phyloP scores from a whole-genome alignment of 2,113 vertebrate species.

The Mungos mungo region DNA sequence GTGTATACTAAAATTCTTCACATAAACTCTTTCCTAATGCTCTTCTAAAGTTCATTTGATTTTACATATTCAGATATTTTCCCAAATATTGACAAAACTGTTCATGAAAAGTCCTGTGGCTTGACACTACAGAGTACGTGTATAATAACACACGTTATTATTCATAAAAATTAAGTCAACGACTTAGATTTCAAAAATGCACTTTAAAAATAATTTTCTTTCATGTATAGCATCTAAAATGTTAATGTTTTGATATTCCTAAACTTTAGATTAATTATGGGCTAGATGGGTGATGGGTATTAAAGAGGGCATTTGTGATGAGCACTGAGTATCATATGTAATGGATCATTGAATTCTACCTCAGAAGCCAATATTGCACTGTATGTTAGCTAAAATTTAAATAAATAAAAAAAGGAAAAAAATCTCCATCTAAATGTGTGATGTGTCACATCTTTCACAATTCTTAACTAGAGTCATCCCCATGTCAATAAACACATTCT shows the following conservation, averaged over 20 bases:
- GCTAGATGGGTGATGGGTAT: no score
- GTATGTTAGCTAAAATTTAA: no score
- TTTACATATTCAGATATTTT: constrained; percentile 71
- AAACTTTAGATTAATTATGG: background rate
- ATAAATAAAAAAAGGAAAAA: no score
- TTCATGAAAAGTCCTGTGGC: constrained; percentile 49
- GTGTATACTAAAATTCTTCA: constrained; percentile 54
- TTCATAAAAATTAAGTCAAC: constrained; percentile 61
- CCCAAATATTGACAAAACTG: constrained; percentile 67
- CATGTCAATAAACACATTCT: background rate
- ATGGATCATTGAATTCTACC: no score
- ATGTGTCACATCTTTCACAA: background rate
- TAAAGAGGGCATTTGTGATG: no score
- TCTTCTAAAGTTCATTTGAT: constrained; percentile 72
- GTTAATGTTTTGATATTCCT: background rate
- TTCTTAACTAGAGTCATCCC: background rate
- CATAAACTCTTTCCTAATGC: constrained; percentile 63
- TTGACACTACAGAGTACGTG: constrained; percentile 59
- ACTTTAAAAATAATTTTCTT: constrained; percentile 46
- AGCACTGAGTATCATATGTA: no score
- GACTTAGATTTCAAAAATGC: constrained; percentile 54
- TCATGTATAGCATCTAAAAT: background rate
- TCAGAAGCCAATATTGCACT: no score
- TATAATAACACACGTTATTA: constrained; percentile 39
- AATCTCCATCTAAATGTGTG: background rate